Conservation (phyloP, 2,797 vertebrate genomes). For the Argentina silus region DNA sequence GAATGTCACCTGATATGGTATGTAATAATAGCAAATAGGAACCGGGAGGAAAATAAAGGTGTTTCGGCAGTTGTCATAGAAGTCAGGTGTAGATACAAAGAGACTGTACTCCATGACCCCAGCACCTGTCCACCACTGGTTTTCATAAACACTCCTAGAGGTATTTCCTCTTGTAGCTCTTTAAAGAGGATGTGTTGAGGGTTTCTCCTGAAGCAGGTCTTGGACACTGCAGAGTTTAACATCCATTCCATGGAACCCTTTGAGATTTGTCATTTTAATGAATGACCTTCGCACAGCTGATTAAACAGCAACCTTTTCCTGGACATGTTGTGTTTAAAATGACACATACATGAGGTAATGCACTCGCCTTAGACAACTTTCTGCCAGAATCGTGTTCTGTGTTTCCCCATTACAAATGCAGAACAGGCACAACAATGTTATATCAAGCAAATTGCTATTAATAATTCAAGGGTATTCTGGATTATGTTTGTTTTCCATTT, state of each 20-base stretch:
- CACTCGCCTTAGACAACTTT: constrained; percentile 11
- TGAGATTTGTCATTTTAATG: neutral
- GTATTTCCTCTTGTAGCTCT: constrained; percentile 11
- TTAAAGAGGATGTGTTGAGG: constrained; percentile 7
- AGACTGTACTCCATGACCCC: constrained; percentile 26
- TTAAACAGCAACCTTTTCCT: constrained; percentile 8
- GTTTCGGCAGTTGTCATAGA: constrained; percentile 13
- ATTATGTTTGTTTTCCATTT: constrained; percentile 23
- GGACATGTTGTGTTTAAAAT: constrained; percentile 13
- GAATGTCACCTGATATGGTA: neutral
- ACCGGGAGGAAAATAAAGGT: neutral
- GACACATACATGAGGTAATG: constrained; percentile 16
- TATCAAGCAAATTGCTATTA: neutral
- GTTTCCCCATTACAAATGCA: neutral
- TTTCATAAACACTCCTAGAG: constrained; percentile 30
- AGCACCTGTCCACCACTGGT: constrained; percentile 11
- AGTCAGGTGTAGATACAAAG: constrained; percentile 6
- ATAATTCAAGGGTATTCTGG: neutral
- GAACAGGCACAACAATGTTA: neutral
- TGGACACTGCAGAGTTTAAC: neutral
- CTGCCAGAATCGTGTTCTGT: neutral
- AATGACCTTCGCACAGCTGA: constrained; percentile 4
- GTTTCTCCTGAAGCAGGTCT: neutral
- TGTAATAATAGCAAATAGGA: constrained; percentile 1
- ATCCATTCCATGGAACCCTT: neutral